These are phyloP conservation scores for Ciconia nigra DNA, from an alignment of 2,797 vertebrate species.

Conservation along the genomic window DNA sequence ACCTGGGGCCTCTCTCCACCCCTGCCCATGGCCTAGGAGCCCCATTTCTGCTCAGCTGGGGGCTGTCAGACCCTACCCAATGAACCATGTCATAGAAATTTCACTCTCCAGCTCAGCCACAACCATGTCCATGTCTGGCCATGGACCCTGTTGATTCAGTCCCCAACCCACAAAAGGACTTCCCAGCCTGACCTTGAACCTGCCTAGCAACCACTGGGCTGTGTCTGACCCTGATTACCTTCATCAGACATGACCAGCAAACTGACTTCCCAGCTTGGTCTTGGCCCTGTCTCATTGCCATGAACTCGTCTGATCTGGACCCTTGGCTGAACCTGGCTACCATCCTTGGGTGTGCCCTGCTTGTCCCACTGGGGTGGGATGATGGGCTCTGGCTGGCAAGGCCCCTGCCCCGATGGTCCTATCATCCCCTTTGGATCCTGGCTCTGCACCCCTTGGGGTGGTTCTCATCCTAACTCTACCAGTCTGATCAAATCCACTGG, in stretches of 20 bases:
- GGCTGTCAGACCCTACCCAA: not conserved
- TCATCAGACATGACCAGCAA: not conserved
- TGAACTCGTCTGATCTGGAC: not conserved
- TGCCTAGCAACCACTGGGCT: not conserved
- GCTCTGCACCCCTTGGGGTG: not conserved
- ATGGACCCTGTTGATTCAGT: not conserved
- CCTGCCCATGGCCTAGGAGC: not conserved
- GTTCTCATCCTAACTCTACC: not conserved
- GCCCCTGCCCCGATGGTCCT: not conserved
- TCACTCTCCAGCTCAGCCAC: not conserved
- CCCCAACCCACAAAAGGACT: not conserved
- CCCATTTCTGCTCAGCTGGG: not conserved
- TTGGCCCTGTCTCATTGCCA: not conserved
- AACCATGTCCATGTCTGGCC: not conserved
- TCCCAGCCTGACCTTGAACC: not conserved
- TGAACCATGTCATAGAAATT: not conserved
- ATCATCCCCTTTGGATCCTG: not conserved
- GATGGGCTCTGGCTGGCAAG: not conserved
- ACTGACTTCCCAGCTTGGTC: not conserved
- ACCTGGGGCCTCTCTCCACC: not conserved
- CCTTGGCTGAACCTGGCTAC: not conserved
- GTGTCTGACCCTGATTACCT: not conserved
- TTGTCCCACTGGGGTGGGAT: not conserved
- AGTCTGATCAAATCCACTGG: not conserved
- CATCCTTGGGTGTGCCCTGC: not conserved